phyloP scores from a whole-genome alignment of 35 echinoderm and acorn worm genomes.

The Holothuria glaberrima region DNA sequence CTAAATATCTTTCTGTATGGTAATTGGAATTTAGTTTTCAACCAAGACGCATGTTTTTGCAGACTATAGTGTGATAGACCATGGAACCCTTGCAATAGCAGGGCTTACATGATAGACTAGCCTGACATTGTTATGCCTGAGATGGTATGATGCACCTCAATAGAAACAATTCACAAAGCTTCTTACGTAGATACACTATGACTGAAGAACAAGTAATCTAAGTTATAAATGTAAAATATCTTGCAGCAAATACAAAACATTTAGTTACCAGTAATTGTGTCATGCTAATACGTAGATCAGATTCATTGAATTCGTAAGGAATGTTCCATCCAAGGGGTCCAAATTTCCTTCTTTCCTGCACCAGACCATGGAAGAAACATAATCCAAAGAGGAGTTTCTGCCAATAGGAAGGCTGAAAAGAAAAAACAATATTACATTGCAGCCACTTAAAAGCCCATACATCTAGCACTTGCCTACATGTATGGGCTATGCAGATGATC shows the following conservation, averaged over 20 bases:
- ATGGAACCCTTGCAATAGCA: background rate
- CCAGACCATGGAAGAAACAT: slow-evolving; percentile 98
- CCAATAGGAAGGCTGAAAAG: slow-evolving; percentile 82
- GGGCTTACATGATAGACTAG: too few relatives aligned
- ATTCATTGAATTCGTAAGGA: slow-evolving; percentile 99
- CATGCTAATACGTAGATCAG: slow-evolving; percentile 98
- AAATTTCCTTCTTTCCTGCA: slow-evolving; percentile 97
- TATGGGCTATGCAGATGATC: too few relatives aligned
- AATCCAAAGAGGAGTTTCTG: slow-evolving; percentile 97
- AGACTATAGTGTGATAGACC: background rate
- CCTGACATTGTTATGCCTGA: too few relatives aligned
- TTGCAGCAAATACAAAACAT: background rate
- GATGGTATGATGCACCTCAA: too few relatives aligned
- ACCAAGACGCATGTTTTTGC: too few relatives aligned
- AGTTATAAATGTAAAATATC: background rate
- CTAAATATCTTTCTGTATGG: too few relatives aligned
- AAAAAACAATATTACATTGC: too few relatives aligned
- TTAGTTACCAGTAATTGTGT: slow-evolving; percentile 83
- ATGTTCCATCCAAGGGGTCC: slow-evolving; percentile 99
- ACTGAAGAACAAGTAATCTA: background rate
- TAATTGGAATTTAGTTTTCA: background rate
- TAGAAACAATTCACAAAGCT: too few relatives aligned
- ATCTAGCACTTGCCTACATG: too few relatives aligned
- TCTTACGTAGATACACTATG: background rate
- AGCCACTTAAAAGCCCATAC: too few relatives aligned